phyloP scores from a whole-genome alignment of 2,113 vertebrate genomes.

The Camelus bactrianus region DNA sequence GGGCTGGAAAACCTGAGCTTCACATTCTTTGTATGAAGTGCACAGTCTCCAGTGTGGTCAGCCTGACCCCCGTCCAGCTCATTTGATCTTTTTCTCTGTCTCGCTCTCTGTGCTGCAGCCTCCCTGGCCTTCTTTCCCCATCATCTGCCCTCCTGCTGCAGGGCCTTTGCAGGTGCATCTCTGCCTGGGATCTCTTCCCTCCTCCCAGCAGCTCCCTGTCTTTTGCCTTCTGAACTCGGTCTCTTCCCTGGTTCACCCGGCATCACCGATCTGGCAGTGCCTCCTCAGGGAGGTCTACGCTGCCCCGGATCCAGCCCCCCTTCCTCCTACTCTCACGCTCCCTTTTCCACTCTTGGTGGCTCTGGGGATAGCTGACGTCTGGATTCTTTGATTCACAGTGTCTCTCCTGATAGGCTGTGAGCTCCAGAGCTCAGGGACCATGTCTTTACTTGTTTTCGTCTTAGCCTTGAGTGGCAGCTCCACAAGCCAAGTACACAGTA shows the following conservation, averaged over 20 bases:
- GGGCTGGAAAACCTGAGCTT: background rate
- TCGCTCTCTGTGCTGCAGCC: background rate
- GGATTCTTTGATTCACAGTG: background rate
- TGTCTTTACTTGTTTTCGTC: background rate
- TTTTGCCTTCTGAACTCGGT: background rate
- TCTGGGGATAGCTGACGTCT: background rate
- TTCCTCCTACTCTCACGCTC: background rate
- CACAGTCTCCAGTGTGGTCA: fast-evolving
- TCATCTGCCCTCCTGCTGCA: background rate
- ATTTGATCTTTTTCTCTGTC: background rate
- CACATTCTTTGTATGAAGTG: background rate
- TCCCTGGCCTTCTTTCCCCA: background rate
- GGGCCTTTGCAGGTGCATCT: background rate
- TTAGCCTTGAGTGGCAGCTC: background rate
- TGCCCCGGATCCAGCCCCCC: background rate
- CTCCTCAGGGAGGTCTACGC: background rate
- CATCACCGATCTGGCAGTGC: background rate
- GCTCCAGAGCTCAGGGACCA: background rate
- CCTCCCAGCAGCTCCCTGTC: background rate
- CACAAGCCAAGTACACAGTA: fast-evolving
- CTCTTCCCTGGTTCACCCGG: background rate
- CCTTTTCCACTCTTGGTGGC: background rate
- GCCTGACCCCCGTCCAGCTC: background rate
- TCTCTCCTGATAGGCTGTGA: background rate
- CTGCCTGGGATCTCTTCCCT: too few relatives aligned